Base-by-base conservation (phyloP, 2,888 invertebrate species). In the Drosophila heteroneura region DNA sequence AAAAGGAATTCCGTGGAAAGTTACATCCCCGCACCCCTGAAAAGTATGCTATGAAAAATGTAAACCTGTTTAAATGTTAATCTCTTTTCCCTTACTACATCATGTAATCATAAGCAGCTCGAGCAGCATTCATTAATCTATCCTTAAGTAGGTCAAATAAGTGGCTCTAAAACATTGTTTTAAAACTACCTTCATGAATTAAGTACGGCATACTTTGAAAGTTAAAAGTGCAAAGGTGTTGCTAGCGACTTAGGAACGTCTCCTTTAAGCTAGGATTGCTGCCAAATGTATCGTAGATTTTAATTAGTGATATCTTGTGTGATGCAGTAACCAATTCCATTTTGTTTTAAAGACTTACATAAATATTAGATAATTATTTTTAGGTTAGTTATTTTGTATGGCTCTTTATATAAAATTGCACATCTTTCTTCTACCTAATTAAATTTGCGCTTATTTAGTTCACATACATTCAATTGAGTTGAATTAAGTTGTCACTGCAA, bases 11-110 rank as follows among this genome's bases (percentile, higher is more conserved):
- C 66, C 49, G 49, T 61, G 39, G 22, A 22, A 39, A 59, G n/a
- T 51, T 12, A 1, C 3, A 30, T 14, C 26, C 10, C 49, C 28
- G 56, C 49, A 44, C 63, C 10, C 32, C 58, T 3, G 0, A 49
- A 56, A 69, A 39, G 68, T 68, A 56, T 69, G 69, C 68, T 56
- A 49, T 54, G 32, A 19, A 37, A 67, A 54, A 67, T 67, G 16
- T 39, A 39, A 39, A 62, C 9, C 9, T 19, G 12, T 9, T 14
- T 9, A 5, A n/a, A 58, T 58, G 26, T 32, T 14, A 58, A 59
- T 39, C 32, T 14, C 14, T 32, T 39, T 16, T n/a, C 14, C 16
- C 7, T 30, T 22, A 6, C 4, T 22, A 30, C 39, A n/a, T 39
- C 28, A 14, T 37, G 12, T 32, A 0, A 14, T 14, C n/a, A 26